Conservation (phyloP, 2,888 invertebrate species). For the Hydropsyche betteni region DNA sequence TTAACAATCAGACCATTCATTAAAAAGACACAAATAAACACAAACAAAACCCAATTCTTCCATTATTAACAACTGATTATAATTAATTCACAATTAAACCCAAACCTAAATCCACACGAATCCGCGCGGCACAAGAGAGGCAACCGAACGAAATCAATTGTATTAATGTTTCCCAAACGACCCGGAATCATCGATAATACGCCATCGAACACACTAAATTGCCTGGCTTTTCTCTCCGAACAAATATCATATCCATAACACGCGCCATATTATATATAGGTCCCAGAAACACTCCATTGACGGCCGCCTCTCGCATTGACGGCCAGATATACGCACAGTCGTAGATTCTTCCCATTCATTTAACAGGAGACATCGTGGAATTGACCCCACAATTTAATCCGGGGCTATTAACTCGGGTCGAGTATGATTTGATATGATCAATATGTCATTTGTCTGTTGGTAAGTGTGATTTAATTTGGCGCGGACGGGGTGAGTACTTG, state of each 20-base stretch:
- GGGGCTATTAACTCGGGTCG: too few species aligned
- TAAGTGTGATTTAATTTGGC: too few species aligned
- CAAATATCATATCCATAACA: background rate
- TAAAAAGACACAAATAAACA: too few species aligned
- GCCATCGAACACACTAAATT: constrained; percentile 6
- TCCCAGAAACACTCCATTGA: background rate
- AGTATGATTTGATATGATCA: too few species aligned
- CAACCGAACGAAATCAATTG: background rate
- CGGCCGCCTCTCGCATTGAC: constrained; percentile 16
- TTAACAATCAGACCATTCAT: too few species aligned
- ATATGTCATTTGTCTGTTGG: too few species aligned
- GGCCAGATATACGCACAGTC: background rate
- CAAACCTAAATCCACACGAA: background rate
- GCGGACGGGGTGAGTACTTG: too few species aligned
- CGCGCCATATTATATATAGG: too few species aligned
- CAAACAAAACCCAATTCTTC: too few species aligned
- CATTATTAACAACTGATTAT: background rate
- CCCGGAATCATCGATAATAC: constrained; percentile 9
- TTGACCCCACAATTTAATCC: background rate
- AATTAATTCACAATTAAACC: background rate
- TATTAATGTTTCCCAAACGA: background rate
- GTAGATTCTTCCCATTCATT: constrained; percentile 17
- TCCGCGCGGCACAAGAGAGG: too few species aligned
- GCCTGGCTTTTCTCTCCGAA: background rate
- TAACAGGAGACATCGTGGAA: background rate